Percentiles rank a stretch among this genome's conserved stretches.
These are phyloP conservation scores for Apodemia zela DNA, from an alignment of 2,888 invertebrate species.

Conservation along the genomic window DNA sequence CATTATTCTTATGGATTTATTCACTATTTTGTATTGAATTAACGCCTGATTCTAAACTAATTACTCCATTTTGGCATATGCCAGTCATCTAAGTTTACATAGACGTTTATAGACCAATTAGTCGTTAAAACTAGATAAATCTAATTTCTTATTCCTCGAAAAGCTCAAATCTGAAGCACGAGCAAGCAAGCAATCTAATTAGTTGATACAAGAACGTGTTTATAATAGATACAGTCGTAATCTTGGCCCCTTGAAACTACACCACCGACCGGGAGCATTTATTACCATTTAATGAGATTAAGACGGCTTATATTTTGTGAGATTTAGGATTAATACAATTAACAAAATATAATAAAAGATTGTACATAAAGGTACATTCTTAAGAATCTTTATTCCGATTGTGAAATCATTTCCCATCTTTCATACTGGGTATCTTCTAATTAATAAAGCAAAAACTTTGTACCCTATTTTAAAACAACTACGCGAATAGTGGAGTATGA, in stretches of 20 bases:
- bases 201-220: constrained; percentile 5
- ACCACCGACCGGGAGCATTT: background rate
- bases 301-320: background rate
- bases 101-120: background rate
- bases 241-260: background rate
- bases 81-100: background rate
- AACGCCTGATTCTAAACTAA: background rate
- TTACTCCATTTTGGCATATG: background rate
- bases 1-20: no score
- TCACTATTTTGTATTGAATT: background rate
- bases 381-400: no score
- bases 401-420: no score
- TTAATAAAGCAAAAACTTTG: no score
- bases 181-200: constrained; percentile 6
- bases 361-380: no score
- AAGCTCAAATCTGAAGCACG: background rate
- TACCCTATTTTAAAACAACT: no score
- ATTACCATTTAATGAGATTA: constrained; percentile 3
- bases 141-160: background rate
- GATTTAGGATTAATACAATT: background rate
- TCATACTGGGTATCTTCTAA: no score
- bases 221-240: constrained; percentile 12
- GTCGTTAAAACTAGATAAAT: background rate
- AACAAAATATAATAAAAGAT: background rate
- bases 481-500: no score